Percentiles rank a stretch among this genome's conserved stretches.
These are phyloP conservation scores for Adoxophyes honmai DNA, from an alignment of 1,140 invertebrate species.

Conservation along the genomic window DNA sequence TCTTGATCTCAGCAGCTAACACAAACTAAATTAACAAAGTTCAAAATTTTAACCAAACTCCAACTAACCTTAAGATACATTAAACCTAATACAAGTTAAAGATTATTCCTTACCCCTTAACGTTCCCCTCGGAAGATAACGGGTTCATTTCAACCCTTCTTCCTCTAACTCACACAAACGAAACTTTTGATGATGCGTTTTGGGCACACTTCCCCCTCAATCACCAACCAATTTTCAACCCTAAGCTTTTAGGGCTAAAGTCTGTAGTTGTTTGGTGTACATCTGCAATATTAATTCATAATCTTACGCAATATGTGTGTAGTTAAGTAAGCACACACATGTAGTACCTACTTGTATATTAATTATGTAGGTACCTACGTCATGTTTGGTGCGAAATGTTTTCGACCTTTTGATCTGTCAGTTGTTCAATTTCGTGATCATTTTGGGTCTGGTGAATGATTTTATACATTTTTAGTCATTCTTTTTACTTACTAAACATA, in stretches of 20 bases:
- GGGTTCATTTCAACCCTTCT: constrained; percentile 28
- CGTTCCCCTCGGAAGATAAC: constrained; percentile 22
- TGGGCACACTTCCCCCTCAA: neutral
- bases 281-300: neutral
- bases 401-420: constrained; percentile 22
- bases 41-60: constrained; percentile 2
- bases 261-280: neutral
- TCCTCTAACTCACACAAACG: constrained; percentile 22
- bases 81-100: constrained; percentile 9
- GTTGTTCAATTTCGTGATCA: constrained; percentile 22
- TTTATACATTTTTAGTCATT: no score
- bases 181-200: constrained; percentile 5
- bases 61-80: constrained; percentile 4
- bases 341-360: constrained; percentile 8
- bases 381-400: constrained; percentile 11
- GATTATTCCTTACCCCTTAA: neutral
- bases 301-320: neutral
- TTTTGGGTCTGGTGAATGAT: neutral
- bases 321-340: neutral
- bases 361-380: neutral
- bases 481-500: no score
- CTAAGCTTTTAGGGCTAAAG: neutral
- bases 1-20: neutral
- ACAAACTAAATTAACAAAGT: neutral
- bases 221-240: neutral